Percentiles rank a stretch among this genome's conserved stretches.
phyloP scores from a whole-genome alignment of 2,113 vertebrate genomes.

The cat (Felis catus) region F.catus_Fca126_mat1.0 CM031426.1:27820501-27821000 shows the following conservation, averaged over 20 bases:
- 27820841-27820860: background rate
- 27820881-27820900: background rate
- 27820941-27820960: background rate
- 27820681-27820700: too few species aligned
- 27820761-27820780: background rate
- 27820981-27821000: background rate
- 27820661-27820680: background rate
- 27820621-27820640: rapidly evolving
- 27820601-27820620: background rate
- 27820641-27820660: background rate
- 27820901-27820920: rapidly evolving
- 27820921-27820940: rapidly evolving
- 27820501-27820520: background rate
- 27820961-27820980: background rate
- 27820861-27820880: too few species aligned
- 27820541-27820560: rapidly evolving
- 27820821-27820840: background rate
- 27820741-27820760: background rate
- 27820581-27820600: background rate
- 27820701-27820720: background rate
- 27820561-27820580: background rate
- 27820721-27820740: background rate
- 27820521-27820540: background rate
- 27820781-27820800: background rate
- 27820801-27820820: background rate